These are phyloP conservation scores for Nezara viridula DNA, from an alignment of 2,888 invertebrate species.

Conservation along the genomic window DNA sequence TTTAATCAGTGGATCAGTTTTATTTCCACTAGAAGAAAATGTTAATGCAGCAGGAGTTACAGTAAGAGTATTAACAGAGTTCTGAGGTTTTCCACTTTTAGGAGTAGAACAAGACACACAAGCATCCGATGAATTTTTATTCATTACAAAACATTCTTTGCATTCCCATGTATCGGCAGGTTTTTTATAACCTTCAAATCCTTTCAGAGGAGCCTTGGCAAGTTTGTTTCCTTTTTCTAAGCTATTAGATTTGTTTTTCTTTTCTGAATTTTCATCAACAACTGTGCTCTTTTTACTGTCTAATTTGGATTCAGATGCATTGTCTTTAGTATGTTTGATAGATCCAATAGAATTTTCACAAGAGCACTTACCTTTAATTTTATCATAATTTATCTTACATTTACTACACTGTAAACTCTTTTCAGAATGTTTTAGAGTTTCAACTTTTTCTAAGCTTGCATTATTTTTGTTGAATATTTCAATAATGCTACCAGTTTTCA, in stretches of 20 bases:
- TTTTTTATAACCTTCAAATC: constrained; percentile 61
- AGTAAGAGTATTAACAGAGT: constrained; percentile 18
- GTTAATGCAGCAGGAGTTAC: background rate
- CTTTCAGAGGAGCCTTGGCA: constrained; percentile 29
- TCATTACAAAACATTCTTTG: constrained; percentile 75
- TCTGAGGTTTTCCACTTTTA: constrained; percentile 54
- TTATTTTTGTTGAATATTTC: constrained; percentile 68
- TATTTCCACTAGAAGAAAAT: background rate
- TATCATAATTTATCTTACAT: constrained; percentile 76
- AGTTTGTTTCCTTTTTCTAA: constrained; percentile 67
- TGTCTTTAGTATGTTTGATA: background rate
- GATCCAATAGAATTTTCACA: constrained; percentile 69
- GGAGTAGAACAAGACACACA: constrained; percentile 74
- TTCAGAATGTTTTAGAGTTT: constrained; percentile 63
- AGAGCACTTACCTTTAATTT: constrained; percentile 71
- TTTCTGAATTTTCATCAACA: constrained; percentile 70
- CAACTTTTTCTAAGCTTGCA: constrained; percentile 31
- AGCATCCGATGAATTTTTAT: constrained; percentile 69
- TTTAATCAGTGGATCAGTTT: constrained; percentile 18
- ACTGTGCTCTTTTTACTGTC: constrained; percentile 75
- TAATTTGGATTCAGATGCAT: constrained; percentile 69
- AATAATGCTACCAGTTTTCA: constrained; percentile 70
- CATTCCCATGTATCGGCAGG: constrained; percentile 72
- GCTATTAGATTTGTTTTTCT: constrained; percentile 71
- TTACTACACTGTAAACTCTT: constrained; percentile 78